phyloP scores from a whole-genome alignment of 2,113 vertebrate genomes.

The Pseudolaguvia tuberculata region DNA sequence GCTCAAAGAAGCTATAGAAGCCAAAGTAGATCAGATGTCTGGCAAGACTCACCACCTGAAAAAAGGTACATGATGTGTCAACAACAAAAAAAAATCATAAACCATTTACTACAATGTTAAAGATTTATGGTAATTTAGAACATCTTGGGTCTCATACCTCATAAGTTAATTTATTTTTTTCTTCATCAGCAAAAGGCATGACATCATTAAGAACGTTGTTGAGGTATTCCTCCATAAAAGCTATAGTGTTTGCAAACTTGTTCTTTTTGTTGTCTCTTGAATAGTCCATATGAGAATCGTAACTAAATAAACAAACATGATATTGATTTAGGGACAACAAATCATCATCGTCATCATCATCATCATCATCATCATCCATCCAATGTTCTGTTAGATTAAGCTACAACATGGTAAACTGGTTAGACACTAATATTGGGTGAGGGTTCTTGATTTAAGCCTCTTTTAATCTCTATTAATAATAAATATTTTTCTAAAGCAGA shows the following conservation, averaged over 20 bases:
- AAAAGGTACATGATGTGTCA: conserved; percentile 1
- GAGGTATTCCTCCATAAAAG: conserved; percentile 95
- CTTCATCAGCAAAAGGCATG: conserved; percentile 87
- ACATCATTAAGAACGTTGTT: conserved; percentile 91
- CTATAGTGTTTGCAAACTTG: conserved; percentile 93
- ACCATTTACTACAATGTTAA: no score
- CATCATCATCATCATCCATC: no score
- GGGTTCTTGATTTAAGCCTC: not conserved
- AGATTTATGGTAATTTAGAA: no score
- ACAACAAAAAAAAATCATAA: no score
- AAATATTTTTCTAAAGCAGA: not conserved
- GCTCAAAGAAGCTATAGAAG: conserved; percentile 97
- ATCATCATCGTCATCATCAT: no score
- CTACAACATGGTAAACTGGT: no score
- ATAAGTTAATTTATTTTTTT: conserved; percentile 97
- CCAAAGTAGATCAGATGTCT: conserved; percentile 97
- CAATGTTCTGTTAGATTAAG: no score
- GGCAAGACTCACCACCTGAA: conserved; percentile 90
- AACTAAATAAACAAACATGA: conserved; percentile 64
- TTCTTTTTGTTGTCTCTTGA: conserved; percentile 95
- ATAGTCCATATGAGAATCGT: conserved; percentile 91
- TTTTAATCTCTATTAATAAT: not conserved
- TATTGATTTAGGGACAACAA: not conserved
- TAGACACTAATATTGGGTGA: no score
- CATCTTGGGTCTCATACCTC: conserved; percentile 69